These are phyloP conservation scores for Leguminivora glycinivorella DNA, from an alignment of 1,140 invertebrate species.

Conservation along the genomic window DNA sequence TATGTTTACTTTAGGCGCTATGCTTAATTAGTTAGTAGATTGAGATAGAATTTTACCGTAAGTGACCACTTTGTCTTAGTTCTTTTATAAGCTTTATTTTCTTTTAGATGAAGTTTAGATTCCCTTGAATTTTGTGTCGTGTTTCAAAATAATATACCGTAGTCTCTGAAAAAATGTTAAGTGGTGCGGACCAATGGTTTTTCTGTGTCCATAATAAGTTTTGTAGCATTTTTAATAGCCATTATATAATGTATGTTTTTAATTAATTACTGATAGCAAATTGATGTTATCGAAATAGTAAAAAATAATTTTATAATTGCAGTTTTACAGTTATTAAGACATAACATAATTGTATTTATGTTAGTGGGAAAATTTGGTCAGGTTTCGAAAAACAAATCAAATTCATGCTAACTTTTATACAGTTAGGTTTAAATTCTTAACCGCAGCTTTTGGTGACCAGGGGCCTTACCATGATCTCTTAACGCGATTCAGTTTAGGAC, in stretches of 20 bases:
- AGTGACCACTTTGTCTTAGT: not conserved
- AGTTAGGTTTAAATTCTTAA: no score
- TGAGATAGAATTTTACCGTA: constrained; percentile 30
- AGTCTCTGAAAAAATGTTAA: constrained; percentile 3
- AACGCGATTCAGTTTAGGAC: no score
- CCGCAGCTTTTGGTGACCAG: no score
- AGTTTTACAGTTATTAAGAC: constrained; percentile 14
- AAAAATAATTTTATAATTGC: constrained; percentile 14
- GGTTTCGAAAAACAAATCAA: not conserved
- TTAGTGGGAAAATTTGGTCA: not conserved
- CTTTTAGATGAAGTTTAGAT: not conserved
- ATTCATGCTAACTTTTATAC: no score
- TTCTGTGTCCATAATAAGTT: constrained; percentile 12
- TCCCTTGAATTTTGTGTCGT: not conserved
- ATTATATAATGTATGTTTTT: constrained; percentile 25
- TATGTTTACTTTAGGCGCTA: constrained; percentile 42
- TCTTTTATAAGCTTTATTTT: not conserved
- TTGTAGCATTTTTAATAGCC: constrained; percentile 3
- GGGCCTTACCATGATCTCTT: no score
- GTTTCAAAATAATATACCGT: not conserved
- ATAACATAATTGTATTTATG: not conserved
- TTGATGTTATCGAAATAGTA: constrained; percentile 5
- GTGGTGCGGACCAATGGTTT: constrained; percentile 23
- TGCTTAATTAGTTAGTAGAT: constrained; percentile 57
- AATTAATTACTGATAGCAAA: constrained; percentile 18